A percentile compares a stretch with the other conserved stretches of the same genome.
Evolutionary conservation across 2,797 vertebrate species (phyloP).

Genomic region (Sphaeramia orbicularis): DNA sequence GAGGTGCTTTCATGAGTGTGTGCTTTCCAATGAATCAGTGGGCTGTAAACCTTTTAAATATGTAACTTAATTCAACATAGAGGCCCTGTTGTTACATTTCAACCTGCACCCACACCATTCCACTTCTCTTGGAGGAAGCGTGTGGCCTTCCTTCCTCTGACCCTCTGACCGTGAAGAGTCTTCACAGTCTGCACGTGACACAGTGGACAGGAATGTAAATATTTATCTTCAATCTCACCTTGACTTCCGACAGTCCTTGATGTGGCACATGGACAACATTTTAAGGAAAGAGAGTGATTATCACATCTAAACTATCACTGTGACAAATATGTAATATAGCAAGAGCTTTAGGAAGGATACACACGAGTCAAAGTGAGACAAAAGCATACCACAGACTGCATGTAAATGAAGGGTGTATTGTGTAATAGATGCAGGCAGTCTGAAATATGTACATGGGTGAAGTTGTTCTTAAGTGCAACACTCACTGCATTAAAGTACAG

Average conservation of each 20-base stretch:
- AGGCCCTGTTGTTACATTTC: not conserved
- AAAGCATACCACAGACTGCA: not conserved
- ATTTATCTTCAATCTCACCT: slow-evolving; percentile 33
- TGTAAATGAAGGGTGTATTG: not conserved
- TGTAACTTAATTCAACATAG: not conserved
- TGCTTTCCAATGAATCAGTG: not conserved
- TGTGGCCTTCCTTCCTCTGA: slow-evolving; percentile 1
- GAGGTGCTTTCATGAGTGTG: not conserved
- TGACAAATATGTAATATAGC: not conserved
- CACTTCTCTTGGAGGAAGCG: slow-evolving; percentile 5
- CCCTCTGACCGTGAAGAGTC: slow-evolving; percentile 7
- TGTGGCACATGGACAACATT: not conserved
- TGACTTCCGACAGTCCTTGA: slow-evolving; percentile 18
- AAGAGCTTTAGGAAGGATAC: not conserved
- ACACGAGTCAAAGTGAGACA: not conserved
- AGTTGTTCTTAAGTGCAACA: slow-evolving; percentile 13
- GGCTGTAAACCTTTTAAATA: slow-evolving; percentile 22
- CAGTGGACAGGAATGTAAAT: slow-evolving; percentile 37
- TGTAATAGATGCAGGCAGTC: not conserved
- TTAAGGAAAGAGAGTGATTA: not conserved
- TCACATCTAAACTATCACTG: not conserved
- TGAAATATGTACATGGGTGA: not conserved
- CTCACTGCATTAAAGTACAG: slow-evolving; percentile 12
- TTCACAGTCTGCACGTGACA: not conserved
- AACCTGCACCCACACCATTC: slow-evolving; percentile 15